Percentiles rank a stretch among this genome's conserved stretches.
Conservation (phyloP, 2,797 vertebrate genomes). For the Acanthurus tractus region DNA sequence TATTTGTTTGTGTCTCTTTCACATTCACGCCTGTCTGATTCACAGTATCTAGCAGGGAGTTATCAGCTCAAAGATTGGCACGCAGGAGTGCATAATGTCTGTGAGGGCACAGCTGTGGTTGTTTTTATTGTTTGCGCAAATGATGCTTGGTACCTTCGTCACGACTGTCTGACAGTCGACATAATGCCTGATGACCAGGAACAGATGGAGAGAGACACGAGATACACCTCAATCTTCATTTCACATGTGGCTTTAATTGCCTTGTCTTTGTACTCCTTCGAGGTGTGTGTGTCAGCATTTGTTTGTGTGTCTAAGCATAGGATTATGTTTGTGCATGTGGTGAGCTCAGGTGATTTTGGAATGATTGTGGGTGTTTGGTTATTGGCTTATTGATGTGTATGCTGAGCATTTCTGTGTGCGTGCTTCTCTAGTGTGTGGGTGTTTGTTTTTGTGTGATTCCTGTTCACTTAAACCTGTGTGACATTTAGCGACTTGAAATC, state of each 20-base stretch:
- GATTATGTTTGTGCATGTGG: conserved; percentile 37
- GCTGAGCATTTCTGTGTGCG: conserved; percentile 13
- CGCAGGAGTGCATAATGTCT: conserved; percentile 10
- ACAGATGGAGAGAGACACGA: conserved; percentile 71
- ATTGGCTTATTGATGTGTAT: conserved; percentile 32
- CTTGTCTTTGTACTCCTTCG: conserved; percentile 53
- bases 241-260: conserved; percentile 63
- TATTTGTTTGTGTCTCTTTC: conserved; percentile 39
- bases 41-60: conserved; percentile 15
- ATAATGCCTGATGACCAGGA: conserved; percentile 50
- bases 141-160: conserved; percentile 14
- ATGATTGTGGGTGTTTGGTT: conserved; percentile 17
- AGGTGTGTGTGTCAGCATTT: conserved; percentile 27
- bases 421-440: conserved; percentile 28
- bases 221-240: conserved; percentile 61
- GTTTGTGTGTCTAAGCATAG: conserved; percentile 28
- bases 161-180: conserved; percentile 9
- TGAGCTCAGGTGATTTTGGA: conserved; percentile 34
- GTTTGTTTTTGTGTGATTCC: conserved; percentile 46
- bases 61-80: conserved; percentile 45
- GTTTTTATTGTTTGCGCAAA: conserved; percentile 34
- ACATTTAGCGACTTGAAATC: conserved; percentile 67
- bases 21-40: conserved; percentile 51
- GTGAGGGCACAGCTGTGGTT: conserved; percentile 5
- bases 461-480: conserved; percentile 54